Conservation (phyloP, 2,797 vertebrate genomes). For the Parotocinclus haroldoi region DNA sequence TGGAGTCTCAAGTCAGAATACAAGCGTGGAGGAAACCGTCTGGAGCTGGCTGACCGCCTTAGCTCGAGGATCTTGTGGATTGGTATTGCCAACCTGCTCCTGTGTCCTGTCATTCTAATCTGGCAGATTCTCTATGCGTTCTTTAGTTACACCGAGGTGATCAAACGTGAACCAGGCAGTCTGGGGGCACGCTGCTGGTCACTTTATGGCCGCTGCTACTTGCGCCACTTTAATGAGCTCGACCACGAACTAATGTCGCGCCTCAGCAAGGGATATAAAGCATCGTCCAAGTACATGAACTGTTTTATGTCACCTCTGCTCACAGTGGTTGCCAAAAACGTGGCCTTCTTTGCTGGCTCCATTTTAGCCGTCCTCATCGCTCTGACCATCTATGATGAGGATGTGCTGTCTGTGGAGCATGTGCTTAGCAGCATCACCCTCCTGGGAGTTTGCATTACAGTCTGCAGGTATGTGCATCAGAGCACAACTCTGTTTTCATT, state of each 20-base stretch:
- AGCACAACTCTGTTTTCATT: not conserved
- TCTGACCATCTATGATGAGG: conserved; percentile 97
- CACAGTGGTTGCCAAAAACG: conserved; percentile 93
- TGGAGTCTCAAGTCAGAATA: conserved; percentile 96
- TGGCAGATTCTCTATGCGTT: conserved; percentile 99
- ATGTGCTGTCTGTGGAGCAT: conserved; percentile 91
- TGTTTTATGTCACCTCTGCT: conserved; percentile 94
- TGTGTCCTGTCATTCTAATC: conserved; percentile 95
- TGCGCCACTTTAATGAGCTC: conserved; percentile 96
- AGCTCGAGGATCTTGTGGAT: conserved; percentile 96
- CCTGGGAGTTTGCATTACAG: conserved; percentile 88
- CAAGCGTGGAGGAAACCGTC: conserved; percentile 88
- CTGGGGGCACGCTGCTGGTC: conserved; percentile 98
- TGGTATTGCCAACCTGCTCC: conserved; percentile 91
- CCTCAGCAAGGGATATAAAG: conserved; percentile 95
- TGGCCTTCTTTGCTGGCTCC: conserved; percentile 95
- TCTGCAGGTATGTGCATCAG: conserved; percentile 81
- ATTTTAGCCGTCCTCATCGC: conserved; percentile 94
- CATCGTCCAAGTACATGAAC: conserved; percentile 98
- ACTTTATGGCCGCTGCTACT: conserved; percentile 93
- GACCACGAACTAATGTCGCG: conserved; percentile 96
- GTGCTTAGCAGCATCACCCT: conserved; percentile 93
- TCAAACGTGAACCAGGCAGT: conserved; percentile 94
- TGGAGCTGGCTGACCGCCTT: conserved; percentile 90
- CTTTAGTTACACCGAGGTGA: conserved; percentile 96